These are phyloP conservation scores for Itoplectis maculator DNA, from an alignment of 2,888 invertebrate species.

Conservation along the genomic window DNA sequence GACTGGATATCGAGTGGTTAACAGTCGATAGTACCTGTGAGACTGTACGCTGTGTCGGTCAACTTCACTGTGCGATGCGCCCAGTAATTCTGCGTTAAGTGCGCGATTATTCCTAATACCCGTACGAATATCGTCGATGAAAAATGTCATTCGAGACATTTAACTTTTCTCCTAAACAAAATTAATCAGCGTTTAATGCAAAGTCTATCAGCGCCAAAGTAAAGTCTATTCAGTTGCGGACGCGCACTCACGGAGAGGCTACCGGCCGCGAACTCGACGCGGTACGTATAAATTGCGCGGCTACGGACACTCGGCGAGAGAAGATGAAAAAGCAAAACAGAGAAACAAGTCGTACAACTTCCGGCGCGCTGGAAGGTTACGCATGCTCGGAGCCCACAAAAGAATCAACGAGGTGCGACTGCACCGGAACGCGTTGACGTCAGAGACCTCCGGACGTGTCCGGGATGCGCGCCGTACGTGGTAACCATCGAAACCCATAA, in stretches of 20 bases:
- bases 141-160: no score
- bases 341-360: slow-evolving; percentile 32
- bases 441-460: neutral
- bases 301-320: neutral
- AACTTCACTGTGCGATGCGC: neutral
- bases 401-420: slow-evolving; percentile 42
- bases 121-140: no score
- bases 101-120: no score
- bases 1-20: neutral
- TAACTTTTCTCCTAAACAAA: no score
- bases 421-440: slow-evolving; percentile 26
- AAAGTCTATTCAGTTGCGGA: no score
- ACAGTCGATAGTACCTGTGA: neutral
- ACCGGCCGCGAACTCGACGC: no score
- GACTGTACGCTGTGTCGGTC: neutral
- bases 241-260: no score
- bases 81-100: no score
- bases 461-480: neutral
- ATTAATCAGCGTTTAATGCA: no score
- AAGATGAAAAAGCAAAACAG: slow-evolving; percentile 12
- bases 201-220: no score
- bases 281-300: neutral
- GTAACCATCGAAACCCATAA: neutral
- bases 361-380: slow-evolving; percentile 34
- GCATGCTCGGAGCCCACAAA: slow-evolving; percentile 30